Evolutionary conservation across 1,140 invertebrate species (phyloP).

Genomic region (Pseudomyrmex pallidus): DNA sequence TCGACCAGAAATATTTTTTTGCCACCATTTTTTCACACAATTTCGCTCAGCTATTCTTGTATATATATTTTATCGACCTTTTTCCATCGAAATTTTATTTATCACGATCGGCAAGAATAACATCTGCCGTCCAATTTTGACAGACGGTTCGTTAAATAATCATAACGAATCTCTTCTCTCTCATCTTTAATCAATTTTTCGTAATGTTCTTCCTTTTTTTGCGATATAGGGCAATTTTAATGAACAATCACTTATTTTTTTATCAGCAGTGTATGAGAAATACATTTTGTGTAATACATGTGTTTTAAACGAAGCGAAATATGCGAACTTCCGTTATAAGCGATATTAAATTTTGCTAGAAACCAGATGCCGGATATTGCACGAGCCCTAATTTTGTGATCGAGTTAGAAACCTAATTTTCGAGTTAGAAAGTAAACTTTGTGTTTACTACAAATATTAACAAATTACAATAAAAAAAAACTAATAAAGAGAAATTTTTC

Average conservation of each 20-base stretch:
- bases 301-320: not conserved
- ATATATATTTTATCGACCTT: not conserved
- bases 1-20: not conserved
- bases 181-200: slow-evolving; percentile 14
- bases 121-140: not conserved
- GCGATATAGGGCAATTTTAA: not conserved
- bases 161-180: not conserved
- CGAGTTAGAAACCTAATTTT: not conserved
- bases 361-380: slow-evolving; percentile 1
- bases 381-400: not conserved
- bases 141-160: slow-evolving; percentile 13
- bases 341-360: slow-evolving; percentile 24
- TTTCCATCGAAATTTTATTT: not conserved
- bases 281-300: not conserved
- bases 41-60: not conserved
- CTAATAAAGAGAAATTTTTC: not conserved
- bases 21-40: not conserved
- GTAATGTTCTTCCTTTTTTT: not conserved
- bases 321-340: not conserved
- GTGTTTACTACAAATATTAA: not conserved
- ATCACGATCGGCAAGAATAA: not conserved
- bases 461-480: slow-evolving; percentile 15
- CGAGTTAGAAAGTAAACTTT: too few relatives aligned
- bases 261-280: not conserved
- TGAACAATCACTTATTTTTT: not conserved